Conservation (phyloP, 1,140 invertebrate genomes). For the Leguminivora glycinivorella region DNA sequence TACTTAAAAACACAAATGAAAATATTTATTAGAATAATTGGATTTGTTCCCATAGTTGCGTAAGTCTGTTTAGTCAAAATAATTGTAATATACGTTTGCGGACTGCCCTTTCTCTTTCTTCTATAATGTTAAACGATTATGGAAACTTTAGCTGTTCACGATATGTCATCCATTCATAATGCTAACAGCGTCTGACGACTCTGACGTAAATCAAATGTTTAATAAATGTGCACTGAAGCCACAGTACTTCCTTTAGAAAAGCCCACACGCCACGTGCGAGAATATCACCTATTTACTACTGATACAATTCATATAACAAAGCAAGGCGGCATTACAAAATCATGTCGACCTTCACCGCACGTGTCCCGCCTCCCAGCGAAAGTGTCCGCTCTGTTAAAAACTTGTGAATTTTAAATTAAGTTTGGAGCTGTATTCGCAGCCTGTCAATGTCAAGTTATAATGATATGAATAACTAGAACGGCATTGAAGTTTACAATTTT, state of each 20-base stretch:
- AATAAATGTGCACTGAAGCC: slow-evolving; percentile 16
- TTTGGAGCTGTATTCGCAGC: not conserved
- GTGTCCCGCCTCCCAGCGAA: not conserved
- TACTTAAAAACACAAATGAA: too few species aligned
- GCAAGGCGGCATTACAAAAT: slow-evolving; percentile 6
- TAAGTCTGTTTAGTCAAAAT: too few species aligned
- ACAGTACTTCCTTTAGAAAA: slow-evolving; percentile 2
- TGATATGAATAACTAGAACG: not conserved
- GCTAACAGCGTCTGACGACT: not conserved
- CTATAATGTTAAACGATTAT: too few species aligned
- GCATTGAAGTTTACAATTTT: too few species aligned
- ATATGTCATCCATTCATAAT: not conserved
- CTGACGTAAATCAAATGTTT: slow-evolving; percentile 8
- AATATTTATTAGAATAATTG: too few species aligned
- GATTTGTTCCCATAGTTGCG: too few species aligned
- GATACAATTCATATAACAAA: slow-evolving; percentile 11
- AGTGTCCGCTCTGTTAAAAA: slow-evolving; percentile 16
- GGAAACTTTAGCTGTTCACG: too few species aligned
- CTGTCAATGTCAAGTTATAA: not conserved
- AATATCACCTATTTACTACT: slow-evolving; percentile 7
- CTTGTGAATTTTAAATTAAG: not conserved
- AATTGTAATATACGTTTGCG: too few species aligned
- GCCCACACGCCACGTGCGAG: not conserved
- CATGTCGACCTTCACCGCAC: slow-evolving; percentile 13
- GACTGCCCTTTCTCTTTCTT: too few species aligned